Percentiles rank a stretch among this genome's conserved stretches.
Evolutionary conservation across 2,888 invertebrate genomes (phyloP).

Genomic region (Synergus gifuensis): DNA sequence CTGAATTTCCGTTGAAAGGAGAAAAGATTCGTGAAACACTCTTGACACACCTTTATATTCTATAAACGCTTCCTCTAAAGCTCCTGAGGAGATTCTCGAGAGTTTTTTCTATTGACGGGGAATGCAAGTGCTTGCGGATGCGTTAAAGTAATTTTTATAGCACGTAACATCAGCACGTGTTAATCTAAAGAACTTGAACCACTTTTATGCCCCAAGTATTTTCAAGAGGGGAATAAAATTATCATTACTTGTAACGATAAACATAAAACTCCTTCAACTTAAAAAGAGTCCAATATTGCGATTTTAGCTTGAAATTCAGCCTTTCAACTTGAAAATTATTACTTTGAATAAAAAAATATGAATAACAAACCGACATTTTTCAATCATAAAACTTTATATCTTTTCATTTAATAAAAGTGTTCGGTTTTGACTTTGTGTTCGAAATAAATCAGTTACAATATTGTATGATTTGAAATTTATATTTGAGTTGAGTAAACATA

Average conservation of each 20-base stretch:
- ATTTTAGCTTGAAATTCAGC: no score
- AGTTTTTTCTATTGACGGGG: not conserved
- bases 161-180: not conserved
- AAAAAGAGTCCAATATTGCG: no score
- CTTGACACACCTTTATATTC: not conserved
- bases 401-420: no score
- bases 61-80: conserved; percentile 7
- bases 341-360: no score
- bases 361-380: no score
- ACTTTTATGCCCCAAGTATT: not conserved
- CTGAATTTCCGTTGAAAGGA: not conserved
- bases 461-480: not conserved
- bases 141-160: conserved; percentile 10
- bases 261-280: no score
- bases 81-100: not conserved
- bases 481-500: not conserved
- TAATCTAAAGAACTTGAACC: not conserved
- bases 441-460: not conserved
- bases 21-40: conserved; percentile 9
- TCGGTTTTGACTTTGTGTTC: no score
- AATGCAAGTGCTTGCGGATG: not conserved
- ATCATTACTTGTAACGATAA: not conserved
- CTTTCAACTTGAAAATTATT: no score
- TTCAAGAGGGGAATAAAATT: not conserved
- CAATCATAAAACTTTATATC: no score